Conservation (phyloP, 2,797 vertebrate species). For the Scolopax rusticola region DNA sequence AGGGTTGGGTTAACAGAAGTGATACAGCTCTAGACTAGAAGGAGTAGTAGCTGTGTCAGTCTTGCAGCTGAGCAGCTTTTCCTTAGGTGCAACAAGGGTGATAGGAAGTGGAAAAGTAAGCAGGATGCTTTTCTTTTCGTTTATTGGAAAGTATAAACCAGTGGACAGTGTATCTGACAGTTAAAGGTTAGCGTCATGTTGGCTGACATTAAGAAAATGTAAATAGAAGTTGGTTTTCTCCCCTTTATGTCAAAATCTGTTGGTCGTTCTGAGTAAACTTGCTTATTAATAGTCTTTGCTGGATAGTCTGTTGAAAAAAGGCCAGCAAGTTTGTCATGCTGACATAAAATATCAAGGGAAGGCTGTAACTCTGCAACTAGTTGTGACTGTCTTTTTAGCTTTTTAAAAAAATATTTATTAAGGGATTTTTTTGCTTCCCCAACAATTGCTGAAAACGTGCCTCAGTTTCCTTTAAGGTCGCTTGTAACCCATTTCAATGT, state of each 20-base stretch:
- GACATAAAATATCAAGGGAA: neutral
- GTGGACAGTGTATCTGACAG: neutral
- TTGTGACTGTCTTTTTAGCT: neutral
- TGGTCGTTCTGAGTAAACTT: neutral
- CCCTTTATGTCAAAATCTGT: neutral
- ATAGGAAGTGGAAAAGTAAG: constrained; percentile 1
- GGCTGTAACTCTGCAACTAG: neutral
- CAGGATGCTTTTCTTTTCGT: neutral
- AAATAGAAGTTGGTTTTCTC: constrained; percentile 9
- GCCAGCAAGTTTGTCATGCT: neutral
- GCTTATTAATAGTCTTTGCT: neutral
- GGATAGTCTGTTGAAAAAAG: neutral
- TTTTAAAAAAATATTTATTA: neutral
- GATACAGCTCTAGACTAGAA: neutral
- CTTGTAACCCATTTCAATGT: neutral
- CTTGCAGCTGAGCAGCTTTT: neutral
- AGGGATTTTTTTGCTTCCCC: neutral
- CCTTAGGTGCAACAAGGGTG: neutral
- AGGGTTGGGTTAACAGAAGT: neutral
- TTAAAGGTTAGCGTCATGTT: neutral
- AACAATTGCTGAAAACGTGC: neutral
- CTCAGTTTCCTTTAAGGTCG: neutral
- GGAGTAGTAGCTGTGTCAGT: neutral
- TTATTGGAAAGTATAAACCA: constrained; percentile 6
- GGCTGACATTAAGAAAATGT: neutral